phyloP scores from a whole-genome alignment of 2,113 vertebrate species.

The Notarius quadriscutis region DNA sequence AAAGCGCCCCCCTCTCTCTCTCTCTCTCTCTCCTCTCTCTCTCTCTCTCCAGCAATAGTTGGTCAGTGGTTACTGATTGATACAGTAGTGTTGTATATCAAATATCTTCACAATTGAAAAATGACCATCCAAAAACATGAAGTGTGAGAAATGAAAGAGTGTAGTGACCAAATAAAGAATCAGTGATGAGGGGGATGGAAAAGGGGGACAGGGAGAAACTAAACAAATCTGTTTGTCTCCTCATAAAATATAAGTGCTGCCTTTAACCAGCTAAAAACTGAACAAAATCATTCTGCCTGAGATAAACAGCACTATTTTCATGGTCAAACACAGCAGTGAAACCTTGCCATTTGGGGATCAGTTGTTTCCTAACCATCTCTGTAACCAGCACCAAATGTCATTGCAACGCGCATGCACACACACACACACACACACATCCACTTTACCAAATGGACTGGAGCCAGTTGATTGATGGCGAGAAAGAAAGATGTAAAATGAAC shows the following conservation, averaged over 20 bases:
- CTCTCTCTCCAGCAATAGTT: background rate
- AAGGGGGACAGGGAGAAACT: background rate
- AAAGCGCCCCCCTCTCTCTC: background rate
- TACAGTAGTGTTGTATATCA: background rate
- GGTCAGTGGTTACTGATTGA: background rate
- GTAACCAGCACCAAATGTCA: slow-evolving; percentile 14
- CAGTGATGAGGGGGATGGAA: background rate
- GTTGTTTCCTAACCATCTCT: slow-evolving; percentile 2
- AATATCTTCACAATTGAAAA: background rate
- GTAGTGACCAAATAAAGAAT: background rate
- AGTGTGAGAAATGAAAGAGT: background rate
- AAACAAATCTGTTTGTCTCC: background rate
- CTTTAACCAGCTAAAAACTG: background rate
- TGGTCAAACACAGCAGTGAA: background rate
- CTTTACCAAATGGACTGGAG: background rate
- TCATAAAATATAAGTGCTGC: background rate
- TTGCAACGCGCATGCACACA: slow-evolving; percentile 28
- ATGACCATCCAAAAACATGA: background rate
- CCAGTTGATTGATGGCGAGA: background rate
- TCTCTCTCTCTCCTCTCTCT: too few relatives aligned
- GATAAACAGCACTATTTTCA: background rate
- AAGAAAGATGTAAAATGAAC: slow-evolving; percentile 24
- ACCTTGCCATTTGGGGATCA: slow-evolving; percentile 15
- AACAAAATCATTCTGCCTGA: background rate
- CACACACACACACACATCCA: slow-evolving; percentile 29